Evolutionary conservation across 2,888 invertebrate species (phyloP).

Genomic region (Cosmopolites sordidus): DNA sequence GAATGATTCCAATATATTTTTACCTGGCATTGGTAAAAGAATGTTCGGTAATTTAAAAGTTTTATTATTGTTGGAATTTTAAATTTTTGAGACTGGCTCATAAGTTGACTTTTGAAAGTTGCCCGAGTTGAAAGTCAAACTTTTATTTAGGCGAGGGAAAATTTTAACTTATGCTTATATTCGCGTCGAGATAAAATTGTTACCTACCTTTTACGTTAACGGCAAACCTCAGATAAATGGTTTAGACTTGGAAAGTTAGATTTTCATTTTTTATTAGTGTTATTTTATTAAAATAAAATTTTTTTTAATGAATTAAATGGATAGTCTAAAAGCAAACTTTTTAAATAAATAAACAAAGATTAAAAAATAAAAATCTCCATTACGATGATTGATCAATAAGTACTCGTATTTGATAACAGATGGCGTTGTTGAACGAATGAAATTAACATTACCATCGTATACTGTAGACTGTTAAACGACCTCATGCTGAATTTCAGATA

Average conservation of each 20-base stretch:
- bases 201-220: slow-evolving; percentile 21
- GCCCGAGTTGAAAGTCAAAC: slow-evolving; percentile 37
- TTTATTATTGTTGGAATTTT: slow-evolving; percentile 39
- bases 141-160: slow-evolving; percentile 32
- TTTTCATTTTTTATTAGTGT: no score
- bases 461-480: no score
- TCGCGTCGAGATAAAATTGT: slow-evolving; percentile 32
- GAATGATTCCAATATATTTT: slow-evolving; percentile 31
- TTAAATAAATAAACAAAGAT: no score
- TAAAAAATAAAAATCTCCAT: no score
- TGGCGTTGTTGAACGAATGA: no score
- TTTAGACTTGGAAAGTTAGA: slow-evolving; percentile 16
- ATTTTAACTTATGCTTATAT: slow-evolving; percentile 38
- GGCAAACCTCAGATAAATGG: slow-evolving; percentile 17
- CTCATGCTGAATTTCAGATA: no score
- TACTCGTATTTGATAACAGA: no score
- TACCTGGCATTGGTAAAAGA: slow-evolving; percentile 32
- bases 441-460: no score
- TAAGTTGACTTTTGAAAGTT: slow-evolving; percentile 36
- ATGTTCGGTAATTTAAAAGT: slow-evolving; percentile 40
- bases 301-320: no score
- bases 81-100: slow-evolving; percentile 37
- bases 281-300: no score
- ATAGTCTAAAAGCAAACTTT: no score
- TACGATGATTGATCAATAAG: no score